Evolutionary conservation across 1,140 invertebrate species (phyloP).

Genomic region (Andricus grossulariae): DNA sequence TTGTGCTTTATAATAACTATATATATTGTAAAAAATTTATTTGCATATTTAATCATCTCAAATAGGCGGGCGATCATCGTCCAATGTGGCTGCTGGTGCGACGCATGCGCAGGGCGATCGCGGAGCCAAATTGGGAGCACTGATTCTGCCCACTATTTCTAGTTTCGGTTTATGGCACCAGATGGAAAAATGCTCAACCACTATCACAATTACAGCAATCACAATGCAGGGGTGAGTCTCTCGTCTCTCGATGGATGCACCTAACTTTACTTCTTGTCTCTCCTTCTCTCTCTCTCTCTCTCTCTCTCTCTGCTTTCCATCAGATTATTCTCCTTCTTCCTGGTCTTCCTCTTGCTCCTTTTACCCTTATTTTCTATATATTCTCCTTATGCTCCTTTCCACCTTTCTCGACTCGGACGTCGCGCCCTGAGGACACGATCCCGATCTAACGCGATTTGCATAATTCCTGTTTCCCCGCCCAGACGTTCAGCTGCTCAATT

Average conservation of each 20-base stretch:
- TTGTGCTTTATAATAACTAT: no score
- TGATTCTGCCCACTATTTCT: no score
- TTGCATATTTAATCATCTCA: no score
- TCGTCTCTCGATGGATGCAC: background rate
- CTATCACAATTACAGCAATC: background rate
- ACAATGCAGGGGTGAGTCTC: constrained; percentile 32
- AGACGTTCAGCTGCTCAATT: constrained; percentile 73
- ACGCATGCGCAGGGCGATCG: no score
- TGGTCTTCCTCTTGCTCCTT: constrained; percentile 42
- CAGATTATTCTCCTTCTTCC: constrained; percentile 32
- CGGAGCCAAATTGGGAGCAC: no score
- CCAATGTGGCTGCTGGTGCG: no score
- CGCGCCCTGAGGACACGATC: constrained; percentile 70
- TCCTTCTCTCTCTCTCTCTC: constrained; percentile 7
- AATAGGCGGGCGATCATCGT: no score
- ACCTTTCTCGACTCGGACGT: constrained; percentile 56
- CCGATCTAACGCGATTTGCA: constrained; percentile 73
- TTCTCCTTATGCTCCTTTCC: constrained; percentile 42
- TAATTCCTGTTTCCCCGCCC: constrained; percentile 73
- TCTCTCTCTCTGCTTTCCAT: background rate
- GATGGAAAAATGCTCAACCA: no score
- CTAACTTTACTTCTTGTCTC: no score
- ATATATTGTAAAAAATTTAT: no score
- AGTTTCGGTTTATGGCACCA: no score
- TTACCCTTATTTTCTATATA: constrained; percentile 46